phyloP scores from a whole-genome alignment of 2,888 invertebrate genomes.

The Adineta ricciae region DNA sequence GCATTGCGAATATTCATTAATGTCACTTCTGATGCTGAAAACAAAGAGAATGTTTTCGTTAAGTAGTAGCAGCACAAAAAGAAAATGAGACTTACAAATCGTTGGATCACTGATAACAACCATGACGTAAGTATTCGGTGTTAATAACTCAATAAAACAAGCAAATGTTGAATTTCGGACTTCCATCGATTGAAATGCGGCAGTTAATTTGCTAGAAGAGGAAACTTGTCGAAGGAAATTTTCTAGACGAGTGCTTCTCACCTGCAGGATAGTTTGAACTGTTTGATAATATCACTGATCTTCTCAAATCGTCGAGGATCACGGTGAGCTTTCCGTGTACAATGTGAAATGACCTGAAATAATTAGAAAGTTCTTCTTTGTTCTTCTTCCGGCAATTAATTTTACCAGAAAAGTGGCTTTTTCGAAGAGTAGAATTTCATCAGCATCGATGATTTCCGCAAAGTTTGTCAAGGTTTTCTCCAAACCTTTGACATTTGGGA shows the following conservation, averaged over 20 bases:
- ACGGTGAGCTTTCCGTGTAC: conserved; percentile 76
- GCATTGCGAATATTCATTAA: conserved; percentile 10
- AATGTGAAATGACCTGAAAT: conserved; percentile 72
- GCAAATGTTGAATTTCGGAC: conserved; percentile 89
- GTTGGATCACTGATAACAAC: conserved; percentile 94
- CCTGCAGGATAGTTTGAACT: conserved; percentile 91
- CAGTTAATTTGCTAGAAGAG: conserved; percentile 69
- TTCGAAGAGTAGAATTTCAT: conserved; percentile 93
- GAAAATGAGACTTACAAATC: conserved; percentile 58
- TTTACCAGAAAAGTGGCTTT: conserved; percentile 82
- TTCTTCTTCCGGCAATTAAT: too few relatives aligned
- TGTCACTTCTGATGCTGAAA: conserved; percentile 2
- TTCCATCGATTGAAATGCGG: conserved; percentile 97
- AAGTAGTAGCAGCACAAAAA: neutral
- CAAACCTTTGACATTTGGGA: conserved; percentile 89
- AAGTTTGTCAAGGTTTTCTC: conserved; percentile 87
- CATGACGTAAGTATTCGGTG: conserved; percentile 98
- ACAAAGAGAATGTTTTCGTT: neutral
- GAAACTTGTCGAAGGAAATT: neutral
- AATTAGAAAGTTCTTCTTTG: neutral
- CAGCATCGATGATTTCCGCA: conserved; percentile 91
- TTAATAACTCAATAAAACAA: conserved; percentile 95
- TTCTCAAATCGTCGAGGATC: conserved; percentile 97
- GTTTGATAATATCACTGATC: conserved; percentile 98
- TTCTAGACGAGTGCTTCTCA: too few relatives aligned